phyloP scores from a whole-genome alignment of 2,888 invertebrate genomes.

The Julus scanicus region DNA sequence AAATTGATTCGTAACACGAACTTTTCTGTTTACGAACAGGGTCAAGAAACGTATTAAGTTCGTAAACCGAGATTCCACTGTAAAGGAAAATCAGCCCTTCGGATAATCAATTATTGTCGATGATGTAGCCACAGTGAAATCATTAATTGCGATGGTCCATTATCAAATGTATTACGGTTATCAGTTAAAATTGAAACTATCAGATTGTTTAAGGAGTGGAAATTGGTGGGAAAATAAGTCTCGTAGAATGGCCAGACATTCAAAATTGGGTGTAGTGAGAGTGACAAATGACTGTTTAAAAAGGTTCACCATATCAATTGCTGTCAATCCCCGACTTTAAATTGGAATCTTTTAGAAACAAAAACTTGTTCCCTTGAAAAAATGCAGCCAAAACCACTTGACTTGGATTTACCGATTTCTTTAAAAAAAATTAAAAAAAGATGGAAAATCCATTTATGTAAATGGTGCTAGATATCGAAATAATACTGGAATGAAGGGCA shows the following conservation, averaged over 20 bases:
- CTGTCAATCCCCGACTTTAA: background rate
- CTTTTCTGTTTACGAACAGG: no score
- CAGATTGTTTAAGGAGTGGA: background rate
- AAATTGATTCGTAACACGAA: no score
- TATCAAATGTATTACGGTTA: conserved; percentile 3
- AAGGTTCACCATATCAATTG: conserved; percentile 19
- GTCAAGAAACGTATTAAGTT: no score
- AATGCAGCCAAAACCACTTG: background rate
- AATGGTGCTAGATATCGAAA: no score
- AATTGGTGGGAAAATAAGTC: background rate
- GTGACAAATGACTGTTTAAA: conserved; percentile 26
- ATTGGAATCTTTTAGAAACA: background rate
- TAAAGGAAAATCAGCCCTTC: background rate
- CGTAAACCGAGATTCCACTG: no score
- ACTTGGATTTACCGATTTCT: background rate
- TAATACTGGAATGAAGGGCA: no score
- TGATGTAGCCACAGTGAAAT: background rate
- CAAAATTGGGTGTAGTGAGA: background rate
- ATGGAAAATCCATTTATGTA: no score
- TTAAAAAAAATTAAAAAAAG: background rate
- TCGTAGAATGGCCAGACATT: background rate
- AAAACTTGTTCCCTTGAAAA: background rate
- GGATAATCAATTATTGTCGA: background rate
- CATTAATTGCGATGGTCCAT: conserved; percentile 26
- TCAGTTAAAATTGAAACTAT: conserved; percentile 4